A percentile compares a stretch with the other conserved stretches of the same genome.
Conservation (phyloP, 1,140 invertebrate species). For the Diprion similis region DNA sequence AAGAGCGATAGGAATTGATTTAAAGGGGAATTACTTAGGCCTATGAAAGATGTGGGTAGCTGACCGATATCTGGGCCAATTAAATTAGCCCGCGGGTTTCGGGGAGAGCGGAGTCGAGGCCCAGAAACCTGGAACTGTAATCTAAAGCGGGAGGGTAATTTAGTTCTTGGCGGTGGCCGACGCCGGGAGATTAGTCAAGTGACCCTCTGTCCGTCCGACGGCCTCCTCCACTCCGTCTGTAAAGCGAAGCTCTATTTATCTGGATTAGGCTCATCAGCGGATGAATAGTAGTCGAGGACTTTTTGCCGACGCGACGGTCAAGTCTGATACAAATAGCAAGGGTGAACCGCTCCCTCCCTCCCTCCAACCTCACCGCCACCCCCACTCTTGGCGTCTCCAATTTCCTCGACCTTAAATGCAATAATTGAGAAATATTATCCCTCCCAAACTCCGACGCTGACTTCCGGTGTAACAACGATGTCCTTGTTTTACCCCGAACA, state of each 20-base stretch:
- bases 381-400: not conserved
- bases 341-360: not conserved
- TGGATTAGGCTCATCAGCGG: conserved; percentile 12
- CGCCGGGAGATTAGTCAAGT: conserved; percentile 13
- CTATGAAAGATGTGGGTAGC: not conserved
- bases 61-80: not conserved
- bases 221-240: conserved; percentile 5
- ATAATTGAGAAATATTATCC: not conserved
- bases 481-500: no score
- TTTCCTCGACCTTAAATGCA: not conserved
- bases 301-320: conserved; percentile 11
- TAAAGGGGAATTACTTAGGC: not conserved
- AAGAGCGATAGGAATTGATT: not conserved
- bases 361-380: no score
- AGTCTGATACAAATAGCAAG: conserved; percentile 8
- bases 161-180: conserved; percentile 4
- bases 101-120: not conserved
- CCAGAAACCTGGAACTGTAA: conserved; percentile 12
- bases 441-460: not conserved
- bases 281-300: conserved; percentile 12
- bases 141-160: conserved; percentile 14
- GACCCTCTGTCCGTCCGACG: conserved; percentile 8
- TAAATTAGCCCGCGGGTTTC: not conserved
- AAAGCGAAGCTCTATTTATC: conserved; percentile 13
- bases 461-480: no score